Conservation (phyloP, 2,888 invertebrate genomes). For the Drosophila niveifrons region DNA sequence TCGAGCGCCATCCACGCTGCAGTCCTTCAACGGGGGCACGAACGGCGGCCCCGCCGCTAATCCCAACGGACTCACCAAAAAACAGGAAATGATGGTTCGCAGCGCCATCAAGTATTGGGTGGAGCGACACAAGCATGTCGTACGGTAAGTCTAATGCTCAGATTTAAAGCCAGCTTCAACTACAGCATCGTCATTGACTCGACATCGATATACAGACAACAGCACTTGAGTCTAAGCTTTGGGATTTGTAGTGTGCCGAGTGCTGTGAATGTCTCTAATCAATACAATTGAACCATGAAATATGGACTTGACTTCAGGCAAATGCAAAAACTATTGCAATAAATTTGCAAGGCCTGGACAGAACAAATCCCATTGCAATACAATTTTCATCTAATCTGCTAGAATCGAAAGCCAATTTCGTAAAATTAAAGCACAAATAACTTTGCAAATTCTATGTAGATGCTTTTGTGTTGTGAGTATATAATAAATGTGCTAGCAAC, state of each 20-base stretch:
- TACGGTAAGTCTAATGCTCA: constrained; percentile 87
- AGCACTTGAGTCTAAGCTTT: constrained; percentile 5
- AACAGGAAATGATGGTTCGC: constrained; percentile 93
- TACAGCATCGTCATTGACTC: background rate
- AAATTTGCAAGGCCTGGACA: background rate
- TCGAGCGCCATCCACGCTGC: constrained; percentile 89
- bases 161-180: constrained; percentile 17
- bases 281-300: constrained; percentile 1
- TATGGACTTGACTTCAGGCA: background rate
- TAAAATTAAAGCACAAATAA: background rate
- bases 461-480: too few relatives aligned
- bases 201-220: background rate
- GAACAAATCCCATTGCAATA: background rate
- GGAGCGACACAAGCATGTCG: constrained; percentile 94
- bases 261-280: background rate
- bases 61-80: constrained; percentile 92
- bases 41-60: constrained; percentile 86
- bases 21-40: constrained; percentile 86
- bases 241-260: constrained; percentile 2
- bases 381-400: background rate
- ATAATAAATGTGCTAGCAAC: too few relatives aligned
- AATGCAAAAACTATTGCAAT: background rate
- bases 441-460: background rate
- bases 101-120: constrained; percentile 97
- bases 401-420: background rate